A percentile compares a stretch with the other conserved stretches of the same genome.
Evolutionary conservation across 1,140 invertebrate species (phyloP).

Genomic region (Ephestia elutella): DNA sequence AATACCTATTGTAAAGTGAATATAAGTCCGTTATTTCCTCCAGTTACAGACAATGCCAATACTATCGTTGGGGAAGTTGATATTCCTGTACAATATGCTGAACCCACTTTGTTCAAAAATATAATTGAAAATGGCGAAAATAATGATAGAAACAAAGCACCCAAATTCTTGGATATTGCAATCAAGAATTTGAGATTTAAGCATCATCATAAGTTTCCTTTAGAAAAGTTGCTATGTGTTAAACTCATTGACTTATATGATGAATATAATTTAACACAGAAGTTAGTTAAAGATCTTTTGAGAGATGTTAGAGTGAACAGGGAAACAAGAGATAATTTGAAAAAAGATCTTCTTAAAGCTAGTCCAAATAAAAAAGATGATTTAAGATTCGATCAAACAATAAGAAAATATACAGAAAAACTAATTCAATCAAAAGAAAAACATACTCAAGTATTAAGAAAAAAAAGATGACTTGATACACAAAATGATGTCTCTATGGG

Average conservation of each 20-base stretch:
- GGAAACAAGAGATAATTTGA: constrained; percentile 51
- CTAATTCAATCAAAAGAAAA: constrained; percentile 45
- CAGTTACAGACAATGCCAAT: constrained; percentile 34
- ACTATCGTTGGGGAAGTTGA: constrained; percentile 14
- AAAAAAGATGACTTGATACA: constrained; percentile 41
- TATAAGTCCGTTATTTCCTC: constrained; percentile 48
- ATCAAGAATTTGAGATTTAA: constrained; percentile 46
- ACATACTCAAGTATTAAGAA: constrained; percentile 32
- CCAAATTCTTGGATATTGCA: constrained; percentile 51
- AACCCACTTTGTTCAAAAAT: constrained; percentile 42
- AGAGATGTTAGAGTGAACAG: constrained; percentile 45
- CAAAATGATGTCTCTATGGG: constrained; percentile 46
- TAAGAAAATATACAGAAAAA: constrained; percentile 51
- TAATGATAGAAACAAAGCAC: constrained; percentile 18
- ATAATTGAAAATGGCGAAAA: constrained; percentile 23
- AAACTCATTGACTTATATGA: constrained; percentile 39
- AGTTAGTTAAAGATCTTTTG: constrained; percentile 26
- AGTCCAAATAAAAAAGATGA: constrained; percentile 41
- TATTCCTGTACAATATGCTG: constrained; percentile 40
- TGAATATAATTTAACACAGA: constrained; percentile 32
- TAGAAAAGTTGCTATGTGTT: constrained; percentile 44
- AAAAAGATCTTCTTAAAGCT: constrained; percentile 44
- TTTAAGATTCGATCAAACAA: constrained; percentile 47
- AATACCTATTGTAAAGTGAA: constrained; percentile 15
- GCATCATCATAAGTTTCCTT: constrained; percentile 48